A percentile compares a stretch with the other conserved stretches of the same genome.
Conservation (phyloP, 2,113 vertebrate genomes). For the Labeo catla region DNA sequence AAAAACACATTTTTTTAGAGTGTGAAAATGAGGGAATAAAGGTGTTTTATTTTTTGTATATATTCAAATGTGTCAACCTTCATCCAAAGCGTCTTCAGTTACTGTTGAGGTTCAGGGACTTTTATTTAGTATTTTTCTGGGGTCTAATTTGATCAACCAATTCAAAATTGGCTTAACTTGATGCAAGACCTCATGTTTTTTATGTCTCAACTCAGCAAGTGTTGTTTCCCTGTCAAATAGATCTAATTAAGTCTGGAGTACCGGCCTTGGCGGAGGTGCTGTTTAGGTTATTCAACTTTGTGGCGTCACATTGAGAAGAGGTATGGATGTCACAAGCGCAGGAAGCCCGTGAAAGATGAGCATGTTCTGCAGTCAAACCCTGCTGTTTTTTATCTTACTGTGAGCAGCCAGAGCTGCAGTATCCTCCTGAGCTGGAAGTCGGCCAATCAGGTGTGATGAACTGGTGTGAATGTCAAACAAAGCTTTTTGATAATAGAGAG, state of each 20-base stretch:
- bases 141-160: not conserved
- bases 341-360: conserved; percentile 27
- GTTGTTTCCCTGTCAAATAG: not conserved
- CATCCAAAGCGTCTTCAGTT: not conserved
- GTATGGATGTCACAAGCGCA: conserved; percentile 11
- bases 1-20: too few species aligned
- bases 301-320: not conserved
- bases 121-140: not conserved
- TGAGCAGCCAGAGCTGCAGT: conserved; percentile 1
- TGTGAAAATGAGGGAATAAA: not conserved
- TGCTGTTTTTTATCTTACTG: conserved; percentile 4
- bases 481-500: conserved; percentile 27
- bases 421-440: conserved; percentile 19
- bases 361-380: conserved; percentile 34
- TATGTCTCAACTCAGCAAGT: conserved; percentile 7
- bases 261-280: not conserved
- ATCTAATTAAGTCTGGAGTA: conserved; percentile 32
- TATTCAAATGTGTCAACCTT: not conserved
- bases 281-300: not conserved
- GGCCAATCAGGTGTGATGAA: conserved; percentile 41
- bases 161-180: not conserved
- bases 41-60: not conserved
- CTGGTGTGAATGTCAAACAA: conserved; percentile 42
- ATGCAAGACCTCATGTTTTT: not conserved
- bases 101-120: not conserved